phyloP scores from a whole-genome alignment of 2,888 invertebrate genomes.

The Orchesellides sinensis region DNA sequence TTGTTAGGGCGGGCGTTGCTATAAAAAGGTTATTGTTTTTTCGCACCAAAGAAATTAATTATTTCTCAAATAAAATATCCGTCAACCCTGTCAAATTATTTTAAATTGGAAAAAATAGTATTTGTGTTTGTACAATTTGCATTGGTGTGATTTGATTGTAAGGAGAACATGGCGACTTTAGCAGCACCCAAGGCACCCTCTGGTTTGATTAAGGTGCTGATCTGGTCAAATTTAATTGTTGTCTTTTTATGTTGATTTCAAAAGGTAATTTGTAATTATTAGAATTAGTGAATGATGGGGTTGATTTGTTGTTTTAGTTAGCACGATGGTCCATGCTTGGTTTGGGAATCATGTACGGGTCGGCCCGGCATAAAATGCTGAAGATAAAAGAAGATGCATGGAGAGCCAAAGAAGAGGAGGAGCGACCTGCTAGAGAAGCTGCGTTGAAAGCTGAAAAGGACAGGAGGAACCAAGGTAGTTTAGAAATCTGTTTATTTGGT shows the following conservation, averaged over 20 bases:
- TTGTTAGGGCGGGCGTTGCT: too few relatives aligned
- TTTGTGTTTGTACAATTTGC: neutral
- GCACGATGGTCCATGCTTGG: conserved; percentile 64
- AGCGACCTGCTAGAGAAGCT: conserved; percentile 66
- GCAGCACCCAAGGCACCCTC: conserved; percentile 52
- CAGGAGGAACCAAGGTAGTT: conserved; percentile 40
- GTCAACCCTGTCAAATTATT: too few relatives aligned
- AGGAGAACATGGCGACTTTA: conserved; percentile 8
- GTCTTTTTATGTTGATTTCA: neutral
- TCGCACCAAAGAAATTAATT: too few relatives aligned
- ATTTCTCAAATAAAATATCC: too few relatives aligned
- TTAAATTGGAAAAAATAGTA: neutral
- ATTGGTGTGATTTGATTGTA: neutral
- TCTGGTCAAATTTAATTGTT: neutral
- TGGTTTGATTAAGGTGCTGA: conserved; percentile 52
- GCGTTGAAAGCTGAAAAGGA: conserved; percentile 61
- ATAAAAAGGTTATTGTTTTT: too few relatives aligned
- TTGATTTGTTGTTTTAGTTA: neutral
- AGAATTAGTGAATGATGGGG: too few relatives aligned
- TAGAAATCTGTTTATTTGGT: neutral
- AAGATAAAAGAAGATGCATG: conserved; percentile 38
- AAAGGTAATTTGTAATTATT: too few relatives aligned
- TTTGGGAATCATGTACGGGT: conserved; percentile 60
- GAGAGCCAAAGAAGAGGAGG: conserved; percentile 49
- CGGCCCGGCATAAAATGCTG: conserved; percentile 23